Percentiles rank a stretch among this genome's conserved stretches.
Evolutionary conservation across 2,888 invertebrate genomes (phyloP).

Genomic region (Margaritifera margaritifera): DNA sequence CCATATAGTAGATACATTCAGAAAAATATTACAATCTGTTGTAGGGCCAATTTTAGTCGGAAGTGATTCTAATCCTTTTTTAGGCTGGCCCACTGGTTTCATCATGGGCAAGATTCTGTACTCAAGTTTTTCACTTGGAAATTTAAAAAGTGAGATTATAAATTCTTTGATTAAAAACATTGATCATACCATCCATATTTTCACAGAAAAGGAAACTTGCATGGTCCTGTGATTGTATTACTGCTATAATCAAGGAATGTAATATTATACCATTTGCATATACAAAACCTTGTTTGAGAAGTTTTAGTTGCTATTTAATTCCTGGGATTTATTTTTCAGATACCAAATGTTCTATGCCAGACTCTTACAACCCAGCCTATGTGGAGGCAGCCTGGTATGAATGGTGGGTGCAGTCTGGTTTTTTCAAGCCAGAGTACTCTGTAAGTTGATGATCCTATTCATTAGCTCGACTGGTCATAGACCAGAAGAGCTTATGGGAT

Average conservation of each 20-base stretch:
- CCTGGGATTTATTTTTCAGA: conserved; percentile 44
- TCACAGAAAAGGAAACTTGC: background rate
- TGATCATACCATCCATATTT: too few species aligned
- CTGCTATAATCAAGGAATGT: background rate
- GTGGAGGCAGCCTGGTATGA: conserved; percentile 99
- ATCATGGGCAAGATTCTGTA: too few species aligned
- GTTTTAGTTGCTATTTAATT: background rate
- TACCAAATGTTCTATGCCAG: conserved; percentile 80
- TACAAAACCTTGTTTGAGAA: background rate
- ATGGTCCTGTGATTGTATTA: conserved; percentile 1
- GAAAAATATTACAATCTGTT: too few species aligned
- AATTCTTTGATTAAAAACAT: too few species aligned
- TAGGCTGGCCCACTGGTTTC: too few species aligned
- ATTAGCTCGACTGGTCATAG: too few species aligned
- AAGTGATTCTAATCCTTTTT: too few species aligned
- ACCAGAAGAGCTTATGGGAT: too few species aligned
- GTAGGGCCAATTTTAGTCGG: too few species aligned
- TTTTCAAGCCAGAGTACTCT: conserved; percentile 92
- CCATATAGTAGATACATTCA: too few species aligned
- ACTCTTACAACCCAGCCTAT: conserved; percentile 95
- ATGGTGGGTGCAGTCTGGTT: conserved; percentile 99
- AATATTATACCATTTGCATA: background rate
- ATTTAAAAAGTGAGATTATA: too few species aligned
- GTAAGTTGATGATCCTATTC: conserved; percentile 45
- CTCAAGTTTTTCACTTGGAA: too few species aligned